These are phyloP conservation scores for Dugesia japonica DNA, from an alignment of 2,888 invertebrate genomes.

Conservation along the genomic window DNA sequence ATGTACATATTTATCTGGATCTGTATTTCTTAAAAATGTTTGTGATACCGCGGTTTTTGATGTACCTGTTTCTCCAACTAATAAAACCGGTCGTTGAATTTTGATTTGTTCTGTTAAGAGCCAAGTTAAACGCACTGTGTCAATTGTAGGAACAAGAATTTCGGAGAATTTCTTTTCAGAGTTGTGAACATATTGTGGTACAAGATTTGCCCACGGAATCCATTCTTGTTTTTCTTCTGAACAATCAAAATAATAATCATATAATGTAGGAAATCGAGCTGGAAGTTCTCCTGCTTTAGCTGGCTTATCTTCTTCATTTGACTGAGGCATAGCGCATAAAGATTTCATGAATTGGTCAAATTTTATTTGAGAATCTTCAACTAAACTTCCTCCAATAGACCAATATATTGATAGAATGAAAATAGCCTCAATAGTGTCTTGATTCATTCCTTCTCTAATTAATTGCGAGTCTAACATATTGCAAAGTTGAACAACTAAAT, in stretches of 20 bases:
- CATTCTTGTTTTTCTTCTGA: constrained; percentile 55
- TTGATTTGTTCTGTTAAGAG: constrained; percentile 57
- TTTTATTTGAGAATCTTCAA: constrained; percentile 54
- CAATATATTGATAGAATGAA: constrained; percentile 64
- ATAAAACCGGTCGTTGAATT: constrained; percentile 62
- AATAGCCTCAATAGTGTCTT: constrained; percentile 56
- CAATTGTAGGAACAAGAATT: constrained; percentile 73
- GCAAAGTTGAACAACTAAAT: constrained; percentile 69
- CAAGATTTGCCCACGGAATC: constrained; percentile 69
- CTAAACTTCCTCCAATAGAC: constrained; percentile 65
- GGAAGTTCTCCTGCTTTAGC: constrained; percentile 59
- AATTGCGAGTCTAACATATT: constrained; percentile 61
- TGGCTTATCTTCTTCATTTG: constrained; percentile 51
- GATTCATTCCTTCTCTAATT: constrained; percentile 39
- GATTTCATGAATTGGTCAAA: constrained; percentile 56
- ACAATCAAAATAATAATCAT: constrained; percentile 63
- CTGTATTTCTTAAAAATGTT: constrained; percentile 61
- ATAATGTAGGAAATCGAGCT: constrained; percentile 57
- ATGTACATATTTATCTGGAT: constrained; percentile 56
- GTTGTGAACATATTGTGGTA: constrained; percentile 63
- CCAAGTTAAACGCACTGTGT: constrained; percentile 66
- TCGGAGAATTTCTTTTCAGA: constrained; percentile 59
- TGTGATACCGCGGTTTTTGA: constrained; percentile 76
- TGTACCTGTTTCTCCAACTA: constrained; percentile 77
- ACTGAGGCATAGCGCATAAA: constrained; percentile 56